Percentiles rank a stretch among this genome's conserved stretches.
These are phyloP conservation scores for Chaenogobius annularis DNA, from an alignment of 2,113 vertebrate genomes.

Conservation along the genomic window DNA sequence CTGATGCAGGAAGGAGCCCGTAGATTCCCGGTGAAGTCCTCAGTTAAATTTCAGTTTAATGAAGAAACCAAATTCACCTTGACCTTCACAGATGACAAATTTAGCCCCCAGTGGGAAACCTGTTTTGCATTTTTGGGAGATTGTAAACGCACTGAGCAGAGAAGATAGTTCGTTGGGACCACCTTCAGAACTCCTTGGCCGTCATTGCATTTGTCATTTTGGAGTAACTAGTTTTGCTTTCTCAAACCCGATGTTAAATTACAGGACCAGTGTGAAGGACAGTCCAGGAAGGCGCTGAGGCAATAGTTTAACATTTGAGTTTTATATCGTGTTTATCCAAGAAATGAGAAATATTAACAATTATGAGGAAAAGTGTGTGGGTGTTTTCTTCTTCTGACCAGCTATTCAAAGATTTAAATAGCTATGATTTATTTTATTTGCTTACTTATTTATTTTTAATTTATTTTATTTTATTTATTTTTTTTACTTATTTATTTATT, in stretches of 20 bases:
- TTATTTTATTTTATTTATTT: no score
- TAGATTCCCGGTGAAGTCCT: slow-evolving; percentile 53
- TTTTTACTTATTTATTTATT: no score
- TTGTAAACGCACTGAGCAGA: not conserved
- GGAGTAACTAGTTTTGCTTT: not conserved
- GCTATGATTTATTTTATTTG: no score
- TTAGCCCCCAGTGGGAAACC: slow-evolving; percentile 44
- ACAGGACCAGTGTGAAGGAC: no score
- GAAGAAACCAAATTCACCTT: slow-evolving; percentile 53
- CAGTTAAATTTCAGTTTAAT: slow-evolving; percentile 60
- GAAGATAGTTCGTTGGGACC: not conserved
- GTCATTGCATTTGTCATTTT: not conserved
- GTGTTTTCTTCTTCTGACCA: not conserved
- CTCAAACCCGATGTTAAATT: not conserved
- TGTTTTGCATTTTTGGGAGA: slow-evolving; percentile 29
- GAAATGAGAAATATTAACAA: no score
- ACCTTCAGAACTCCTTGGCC: slow-evolving; percentile 1
- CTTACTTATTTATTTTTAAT: no score
- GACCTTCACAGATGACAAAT: slow-evolving; percentile 53
- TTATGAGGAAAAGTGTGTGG: not conserved
- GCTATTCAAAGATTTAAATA: not conserved
- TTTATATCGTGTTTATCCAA: no score
- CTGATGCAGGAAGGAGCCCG: slow-evolving; percentile 60
- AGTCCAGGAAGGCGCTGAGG: no score
- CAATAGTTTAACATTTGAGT: no score